Percentiles rank a stretch among this genome's conserved stretches.
Evolutionary conservation across 1,140 invertebrate species (phyloP).

Genomic region (Nebria ingens): DNA sequence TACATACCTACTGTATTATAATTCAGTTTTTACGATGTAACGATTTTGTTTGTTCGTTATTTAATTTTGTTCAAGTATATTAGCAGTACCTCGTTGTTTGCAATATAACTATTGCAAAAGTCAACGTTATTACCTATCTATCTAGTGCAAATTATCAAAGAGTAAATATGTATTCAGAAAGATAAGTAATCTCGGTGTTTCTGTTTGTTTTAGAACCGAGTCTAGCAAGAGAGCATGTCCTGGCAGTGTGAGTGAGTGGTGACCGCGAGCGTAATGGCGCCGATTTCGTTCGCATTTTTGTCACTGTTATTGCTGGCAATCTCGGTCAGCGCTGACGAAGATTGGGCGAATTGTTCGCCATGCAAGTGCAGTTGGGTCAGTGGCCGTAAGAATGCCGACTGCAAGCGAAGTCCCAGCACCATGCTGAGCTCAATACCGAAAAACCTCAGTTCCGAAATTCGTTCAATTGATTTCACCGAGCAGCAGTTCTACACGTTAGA

Average conservation of each 20-base stretch:
- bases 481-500: slow-evolving; percentile 57
- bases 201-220: background rate
- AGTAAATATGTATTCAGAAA: background rate
- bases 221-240: background rate
- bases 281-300: background rate
- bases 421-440: slow-evolving; percentile 53
- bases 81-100: no score
- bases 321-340: slow-evolving; percentile 29
- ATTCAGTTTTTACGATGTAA: background rate
- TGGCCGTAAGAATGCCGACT: slow-evolving; percentile 73
- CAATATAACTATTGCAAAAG: background rate
- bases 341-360: slow-evolving; percentile 44
- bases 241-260: background rate
- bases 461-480: slow-evolving; percentile 61
- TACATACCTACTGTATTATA: background rate
- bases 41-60: background rate
- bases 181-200: background rate
- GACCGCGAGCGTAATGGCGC: background rate
- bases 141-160: background rate
- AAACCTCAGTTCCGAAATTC: slow-evolving; percentile 60
- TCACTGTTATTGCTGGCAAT: slow-evolving; percentile 13
- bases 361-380: slow-evolving; percentile 72
- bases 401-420: slow-evolving; percentile 42
- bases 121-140: background rate
- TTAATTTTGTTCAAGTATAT: no score